Evolutionary conservation across 37 sponge, comb jelly and placozoan genomes (phyloP), one percentile per base, ranked within the genome.

Genomic region (Spongilla lacustris): DNA sequence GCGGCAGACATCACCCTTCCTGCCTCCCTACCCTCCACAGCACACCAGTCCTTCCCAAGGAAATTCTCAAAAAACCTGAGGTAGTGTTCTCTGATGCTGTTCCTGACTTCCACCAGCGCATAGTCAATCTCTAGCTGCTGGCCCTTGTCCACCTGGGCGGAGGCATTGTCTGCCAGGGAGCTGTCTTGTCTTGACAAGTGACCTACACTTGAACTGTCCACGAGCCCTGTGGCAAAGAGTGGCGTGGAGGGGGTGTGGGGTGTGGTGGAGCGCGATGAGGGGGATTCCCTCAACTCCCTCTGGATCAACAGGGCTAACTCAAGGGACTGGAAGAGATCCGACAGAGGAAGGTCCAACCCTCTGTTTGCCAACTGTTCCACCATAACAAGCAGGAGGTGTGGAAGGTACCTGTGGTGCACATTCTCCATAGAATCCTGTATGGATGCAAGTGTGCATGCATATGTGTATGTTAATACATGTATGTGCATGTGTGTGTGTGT

Each of bases 391-490:
- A 73, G 73, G 32, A 73, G 29, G 28, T 25, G 29, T 3, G 73
- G 73, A 19, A 73, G 73, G 2, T 73, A 29, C 28, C 73, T 33
- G 2, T 32, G 34, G 67, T 86, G 80, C 19, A 67, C 36, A 71
- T 72, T 73, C 72, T 49, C 80, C 66, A 72, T 8, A 31, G 87
- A 79, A 28, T 86, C 79, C 73, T 88, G 82, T 50, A 10, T 69
- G 83, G 4, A 8, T 46, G 46, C 8, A 8, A 10, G 46, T 46
- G 46, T 46, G 46, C 8, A 8, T 46, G 46, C 8, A 8, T 46
- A 8, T 46, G 46, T 46, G 46, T 46, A 8, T 46, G 46, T 46
- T 4, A 4, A 46, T 46, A 8, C 8, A 8, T 46, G 46, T 46
- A 46, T 78, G 79, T 36, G 79, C 37, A 32, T 76, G 77, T 76